Evolutionary conservation across 2,888 invertebrate species (phyloP), one percentile per base, ranked within the genome.

Genomic region (Zaprionus obscuricornis): DNA sequence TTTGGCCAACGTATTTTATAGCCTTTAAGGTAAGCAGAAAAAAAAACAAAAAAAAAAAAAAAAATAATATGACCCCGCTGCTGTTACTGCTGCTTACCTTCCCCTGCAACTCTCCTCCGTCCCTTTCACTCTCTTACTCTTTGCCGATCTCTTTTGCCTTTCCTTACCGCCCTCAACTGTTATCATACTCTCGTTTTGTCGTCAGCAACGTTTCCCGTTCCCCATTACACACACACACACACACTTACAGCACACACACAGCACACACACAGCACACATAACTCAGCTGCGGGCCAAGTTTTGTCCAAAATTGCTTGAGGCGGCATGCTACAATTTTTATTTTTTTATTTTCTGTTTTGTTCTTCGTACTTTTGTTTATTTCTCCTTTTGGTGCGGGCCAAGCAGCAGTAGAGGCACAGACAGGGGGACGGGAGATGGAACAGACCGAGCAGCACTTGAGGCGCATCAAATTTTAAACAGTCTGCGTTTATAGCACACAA

Each of bases 401-500:
- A n/a, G n/a, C n/a, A n/a, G n/a, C n/a, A n/a, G n/a, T n/a, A n/a
- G n/a, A n/a, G n/a, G n/a, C n/a, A n/a, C n/a, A n/a, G n/a, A n/a
- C n/a, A n/a, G n/a, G n/a, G 60, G 67, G 34, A 58, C 67, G 36
- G 59, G 6, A 29, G 16, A 18, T 26, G 33, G 33, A 33, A 47
- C 10, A 33, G 47, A 45, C 58, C 47, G 36, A 56, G 59, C 54
- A 75, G 62, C 76, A 85, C 81, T 81, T 79, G 83, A 83, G 81
- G 81, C 81, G 70, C 73, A 83, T 79, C 75, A 81, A 83, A 84
- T 79, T 83, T 79, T 77, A 85, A 82, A 85, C 81, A 79, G 86
- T 85, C 81, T 83, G 74, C 86, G 74, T 79, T 85, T 79, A 83
- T 79, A 85, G 85, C 85, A 75, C 83, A 82, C 78, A 78, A 71